Evolutionary conservation across 2,888 invertebrate species (phyloP).

Genomic region (Tanaodytes sp.): DNA sequence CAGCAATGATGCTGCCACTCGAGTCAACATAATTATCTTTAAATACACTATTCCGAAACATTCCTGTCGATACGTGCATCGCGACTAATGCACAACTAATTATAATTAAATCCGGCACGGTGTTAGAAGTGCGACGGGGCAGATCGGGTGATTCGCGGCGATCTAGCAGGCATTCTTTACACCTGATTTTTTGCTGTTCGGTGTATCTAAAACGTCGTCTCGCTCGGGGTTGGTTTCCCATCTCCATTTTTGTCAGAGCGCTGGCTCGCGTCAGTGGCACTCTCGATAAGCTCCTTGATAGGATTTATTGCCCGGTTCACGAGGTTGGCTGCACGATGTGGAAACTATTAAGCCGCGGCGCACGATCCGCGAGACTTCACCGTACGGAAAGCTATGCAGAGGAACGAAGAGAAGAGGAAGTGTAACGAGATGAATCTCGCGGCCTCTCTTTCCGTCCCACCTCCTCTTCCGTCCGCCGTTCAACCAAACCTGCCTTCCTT

Average conservation of each 20-base stretch:
- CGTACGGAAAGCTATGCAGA: conserved; percentile 17
- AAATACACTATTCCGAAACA: conserved; percentile 23
- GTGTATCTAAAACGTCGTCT: conserved; percentile 38
- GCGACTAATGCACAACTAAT: conserved; percentile 44
- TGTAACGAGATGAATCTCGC: conserved; percentile 53
- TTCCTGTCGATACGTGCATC: conserved; percentile 25
- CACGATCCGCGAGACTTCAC: conserved; percentile 52
- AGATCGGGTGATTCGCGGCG: conserved; percentile 39
- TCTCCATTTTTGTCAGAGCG: conserved; percentile 51
- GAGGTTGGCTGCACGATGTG: conserved; percentile 63
- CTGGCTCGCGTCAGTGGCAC: conserved; percentile 62
- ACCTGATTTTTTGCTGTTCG: conserved; percentile 48
- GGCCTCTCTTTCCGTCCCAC: neutral
- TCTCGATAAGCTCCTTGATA: conserved; percentile 61
- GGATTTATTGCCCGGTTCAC: conserved; percentile 67
- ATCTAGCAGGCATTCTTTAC: conserved; percentile 32
- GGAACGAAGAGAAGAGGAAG: conserved; percentile 43
- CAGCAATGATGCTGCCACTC: conserved; percentile 16
- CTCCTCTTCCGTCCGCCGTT: conserved; percentile 1
- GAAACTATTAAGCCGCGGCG: conserved; percentile 65
- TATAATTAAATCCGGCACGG: conserved; percentile 35
- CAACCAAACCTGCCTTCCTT: too few relatives aligned
- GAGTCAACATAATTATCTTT: conserved; percentile 36
- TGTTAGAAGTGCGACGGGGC: conserved; percentile 18
- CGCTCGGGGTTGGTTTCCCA: conserved; percentile 56